A percentile compares a stretch with the other conserved stretches of the same genome.
Conservation (phyloP, 2,113 vertebrate species). For the Cairina moschata region DNA sequence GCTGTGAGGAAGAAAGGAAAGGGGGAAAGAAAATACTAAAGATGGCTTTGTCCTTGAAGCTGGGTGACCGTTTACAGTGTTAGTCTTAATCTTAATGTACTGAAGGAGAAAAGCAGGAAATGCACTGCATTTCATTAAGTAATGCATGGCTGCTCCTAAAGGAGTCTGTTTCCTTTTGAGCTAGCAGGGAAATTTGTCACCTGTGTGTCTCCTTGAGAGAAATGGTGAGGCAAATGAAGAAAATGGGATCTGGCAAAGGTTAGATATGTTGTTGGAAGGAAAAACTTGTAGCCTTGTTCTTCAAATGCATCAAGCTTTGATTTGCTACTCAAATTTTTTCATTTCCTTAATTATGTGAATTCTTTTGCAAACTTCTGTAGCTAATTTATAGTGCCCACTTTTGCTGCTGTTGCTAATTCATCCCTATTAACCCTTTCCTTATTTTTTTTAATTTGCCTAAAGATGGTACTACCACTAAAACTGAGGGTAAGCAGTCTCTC, state of each 20-base stretch:
- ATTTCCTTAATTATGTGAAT: constrained; percentile 48
- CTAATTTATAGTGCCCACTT: constrained; percentile 73
- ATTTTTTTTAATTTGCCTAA: constrained; percentile 89
- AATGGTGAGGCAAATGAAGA: not conserved
- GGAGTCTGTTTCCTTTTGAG: not conserved
- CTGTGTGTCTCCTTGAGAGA: not conserved
- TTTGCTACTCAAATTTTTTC: constrained; percentile 49
- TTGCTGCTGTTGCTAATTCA: constrained; percentile 78
- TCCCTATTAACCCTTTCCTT: constrained; percentile 87
- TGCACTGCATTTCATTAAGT: not conserved
- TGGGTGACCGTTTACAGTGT: not conserved
- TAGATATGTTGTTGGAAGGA: not conserved
- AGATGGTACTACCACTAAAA: constrained; percentile 96
- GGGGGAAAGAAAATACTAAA: not conserved
- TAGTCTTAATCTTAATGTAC: not conserved
- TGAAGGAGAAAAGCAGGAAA: not conserved
- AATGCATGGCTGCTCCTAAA: not conserved
- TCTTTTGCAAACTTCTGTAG: constrained; percentile 67
- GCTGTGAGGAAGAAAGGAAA: not conserved
- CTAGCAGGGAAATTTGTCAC: not conserved
- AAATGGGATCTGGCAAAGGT: not conserved
- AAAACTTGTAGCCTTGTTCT: not conserved
- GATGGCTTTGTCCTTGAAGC: constrained; percentile 43
- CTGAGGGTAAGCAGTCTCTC: constrained; percentile 93
- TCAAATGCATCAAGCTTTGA: constrained; percentile 29